Base-by-base conservation (phyloP, 2,797 vertebrate genomes). In the Chaunax sp. region DNA sequence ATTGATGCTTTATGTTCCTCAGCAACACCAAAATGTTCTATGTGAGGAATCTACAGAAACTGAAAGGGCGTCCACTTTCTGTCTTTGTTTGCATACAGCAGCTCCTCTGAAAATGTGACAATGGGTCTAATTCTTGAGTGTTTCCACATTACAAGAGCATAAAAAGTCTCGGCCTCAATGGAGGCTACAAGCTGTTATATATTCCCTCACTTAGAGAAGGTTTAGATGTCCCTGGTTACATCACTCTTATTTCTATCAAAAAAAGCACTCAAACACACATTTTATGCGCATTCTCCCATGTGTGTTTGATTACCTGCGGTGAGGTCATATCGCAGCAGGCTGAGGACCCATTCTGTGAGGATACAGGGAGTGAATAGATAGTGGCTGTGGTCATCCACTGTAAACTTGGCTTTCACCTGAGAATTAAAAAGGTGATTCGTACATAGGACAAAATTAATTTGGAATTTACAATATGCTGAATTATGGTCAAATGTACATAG, bases 281-380 rank as follows among this genome's bases (percentile, higher is more conserved):
- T 30, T 38, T 6, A 4, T n/a, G n/a, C n/a, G n/a, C n/a, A n/a
- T n/a, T n/a, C n/a, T n/a, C n/a, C n/a, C n/a, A n/a, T n/a, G n/a
- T n/a, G 4, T 61, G 38, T 65, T 55, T 53, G n/a, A 86, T 94
- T 92, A 99, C 97, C 98, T 92, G 91, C 92, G 78, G 93, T 93
- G 83, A 99, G 94, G 91, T 98, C 88, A 10, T 99, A 98, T 94
- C 97, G 94, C 78, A 99, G 95, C 75, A 99, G 93, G 74, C 96
- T 97, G 80, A 98, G 94, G 64, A 98, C 94, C 98, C 98, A 99
- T 63, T 98, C 96, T 40, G 98, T 99, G 81, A 99, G 95, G 85
- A 98, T 90, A 49, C 96, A 95, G 1, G 98, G 98, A 26, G 97
- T 99, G 78, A 98, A 99, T 28, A 99, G 91, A 79, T 99, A 99